Evolutionary conservation across 2,113 vertebrate genomes (phyloP), one percentile per base, ranked within the genome.

Genomic region (Plectropomus leopardus): DNA sequence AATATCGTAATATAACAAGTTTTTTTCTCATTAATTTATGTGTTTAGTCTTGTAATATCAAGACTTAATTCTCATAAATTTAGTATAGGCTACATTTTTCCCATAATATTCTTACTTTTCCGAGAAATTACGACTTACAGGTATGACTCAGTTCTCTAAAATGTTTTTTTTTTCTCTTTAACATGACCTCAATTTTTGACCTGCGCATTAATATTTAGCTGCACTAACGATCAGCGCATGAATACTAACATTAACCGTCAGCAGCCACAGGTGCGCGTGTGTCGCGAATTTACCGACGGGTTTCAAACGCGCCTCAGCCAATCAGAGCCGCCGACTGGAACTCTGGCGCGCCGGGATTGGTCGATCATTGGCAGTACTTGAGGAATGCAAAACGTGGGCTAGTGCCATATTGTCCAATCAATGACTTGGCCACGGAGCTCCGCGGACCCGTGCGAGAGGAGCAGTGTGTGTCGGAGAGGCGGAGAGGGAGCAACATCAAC

Each of bases 341-440:
- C 42, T 2, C 1, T 28, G 13, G 72, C 24, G 74, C 50, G 15
- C 3, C 28, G 0, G 0, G 82, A 93, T 93, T 94, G 93, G 93
- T 53, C 23, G 71, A 76, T 86, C 68, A 23, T 51, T 76, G 47
- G 47, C 77, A 42, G 76, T 8, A 76, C 72, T 92, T 89, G 83
- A 85, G 47, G 83, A 89, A 93, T 58, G 86, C 84, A 32, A 83
- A 40, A 76, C 76, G 77, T 84, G 81, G 75, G 72, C 78, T 36
- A 84, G 84, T 72, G 78, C 69, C 80, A 53, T 71, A 60, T 78
- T 81, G 83, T 80, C 94, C 93, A 94, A 94, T 94, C 93, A 86
- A 83, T 71, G 80, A 72, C 7, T 61, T 26, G 84, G 66, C 68
- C 67, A 48, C 68, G 80, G 83, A 73, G 69, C 69, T 17, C 58